These are phyloP conservation scores for Amphimedon queenslandica DNA, from an alignment of 37 sponge, comb jelly and placozoan genomes.

Conservation along the genomic window DNA sequence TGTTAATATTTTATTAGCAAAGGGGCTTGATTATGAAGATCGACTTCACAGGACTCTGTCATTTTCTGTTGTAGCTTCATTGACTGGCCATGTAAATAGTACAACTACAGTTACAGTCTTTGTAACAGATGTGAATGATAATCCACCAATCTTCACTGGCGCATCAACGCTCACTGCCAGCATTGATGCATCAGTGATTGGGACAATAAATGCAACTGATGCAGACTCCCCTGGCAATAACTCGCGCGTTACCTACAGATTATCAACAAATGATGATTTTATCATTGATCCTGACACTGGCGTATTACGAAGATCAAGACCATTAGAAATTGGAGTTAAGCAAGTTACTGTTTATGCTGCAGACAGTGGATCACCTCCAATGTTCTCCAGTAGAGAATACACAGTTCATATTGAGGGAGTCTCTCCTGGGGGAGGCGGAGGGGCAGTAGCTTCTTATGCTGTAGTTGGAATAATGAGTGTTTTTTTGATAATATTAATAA, in stretches of 20 bases:
- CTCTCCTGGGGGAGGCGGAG: neutral
- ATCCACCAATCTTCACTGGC: conserved; percentile 38
- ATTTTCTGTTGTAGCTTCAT: neutral
- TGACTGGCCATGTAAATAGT: neutral
- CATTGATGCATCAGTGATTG: neutral
- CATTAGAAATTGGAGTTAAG: neutral
- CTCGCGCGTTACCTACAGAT: neutral
- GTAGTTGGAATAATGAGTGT: neutral
- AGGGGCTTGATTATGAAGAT: conserved; percentile 24
- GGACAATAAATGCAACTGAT: neutral
- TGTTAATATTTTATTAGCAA: neutral
- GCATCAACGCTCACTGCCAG: neutral
- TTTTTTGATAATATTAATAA: neutral
- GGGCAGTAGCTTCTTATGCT: neutral
- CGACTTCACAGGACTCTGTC: neutral
- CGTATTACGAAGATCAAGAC: neutral
- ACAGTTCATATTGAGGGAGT: neutral
- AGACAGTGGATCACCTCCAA: neutral
- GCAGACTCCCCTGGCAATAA: neutral
- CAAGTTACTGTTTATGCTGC: neutral
- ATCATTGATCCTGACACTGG: neutral
- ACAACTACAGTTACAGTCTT: neutral
- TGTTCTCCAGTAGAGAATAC: neutral
- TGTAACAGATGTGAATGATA: conserved; percentile 49
- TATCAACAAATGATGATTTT: neutral